phyloP scores from a whole-genome alignment of 92 coral and sea anemone genomes.

The Parazoanthus darwini region DNA sequence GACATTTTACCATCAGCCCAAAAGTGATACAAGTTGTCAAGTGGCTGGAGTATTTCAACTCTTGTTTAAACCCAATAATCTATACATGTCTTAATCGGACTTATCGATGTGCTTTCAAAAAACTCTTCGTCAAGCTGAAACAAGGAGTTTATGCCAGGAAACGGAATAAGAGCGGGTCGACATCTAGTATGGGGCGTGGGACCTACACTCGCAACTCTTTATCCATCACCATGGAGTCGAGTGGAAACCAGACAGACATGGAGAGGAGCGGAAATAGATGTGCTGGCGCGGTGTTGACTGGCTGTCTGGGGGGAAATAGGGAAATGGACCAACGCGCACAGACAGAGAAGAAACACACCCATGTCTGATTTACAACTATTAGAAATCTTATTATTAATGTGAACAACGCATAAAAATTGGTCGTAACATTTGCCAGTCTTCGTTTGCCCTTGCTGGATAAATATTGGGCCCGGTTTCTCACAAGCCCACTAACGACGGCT shows the following conservation, averaged over 20 bases:
- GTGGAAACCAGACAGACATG: neutral
- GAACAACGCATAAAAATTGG: too few relatives aligned
- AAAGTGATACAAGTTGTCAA: constrained; percentile 64
- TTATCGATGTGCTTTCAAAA: constrained; percentile 77
- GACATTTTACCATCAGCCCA: constrained; percentile 50
- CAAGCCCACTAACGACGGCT: too few relatives aligned
- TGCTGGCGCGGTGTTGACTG: neutral
- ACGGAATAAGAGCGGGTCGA: neutral
- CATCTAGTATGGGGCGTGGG: neutral
- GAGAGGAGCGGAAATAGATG: neutral
- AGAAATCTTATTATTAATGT: too few relatives aligned
- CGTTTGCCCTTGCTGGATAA: too few relatives aligned
- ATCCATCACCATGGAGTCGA: constrained; percentile 3
- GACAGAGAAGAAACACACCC: neutral
- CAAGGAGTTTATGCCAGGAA: neutral
- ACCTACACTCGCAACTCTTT: constrained; percentile 9
- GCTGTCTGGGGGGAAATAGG: neutral
- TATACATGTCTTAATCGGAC: constrained; percentile 77
- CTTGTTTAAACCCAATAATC: constrained; percentile 76
- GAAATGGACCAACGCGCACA: neutral
- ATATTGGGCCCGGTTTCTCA: too few relatives aligned
- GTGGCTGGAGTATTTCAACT: constrained; percentile 80
- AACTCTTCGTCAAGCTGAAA: constrained; percentile 44
- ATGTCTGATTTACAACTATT: too few relatives aligned
- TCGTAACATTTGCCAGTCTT: too few relatives aligned